phyloP scores from a whole-genome alignment of 2,797 vertebrate genomes.

The Sparus aurata region DNA sequence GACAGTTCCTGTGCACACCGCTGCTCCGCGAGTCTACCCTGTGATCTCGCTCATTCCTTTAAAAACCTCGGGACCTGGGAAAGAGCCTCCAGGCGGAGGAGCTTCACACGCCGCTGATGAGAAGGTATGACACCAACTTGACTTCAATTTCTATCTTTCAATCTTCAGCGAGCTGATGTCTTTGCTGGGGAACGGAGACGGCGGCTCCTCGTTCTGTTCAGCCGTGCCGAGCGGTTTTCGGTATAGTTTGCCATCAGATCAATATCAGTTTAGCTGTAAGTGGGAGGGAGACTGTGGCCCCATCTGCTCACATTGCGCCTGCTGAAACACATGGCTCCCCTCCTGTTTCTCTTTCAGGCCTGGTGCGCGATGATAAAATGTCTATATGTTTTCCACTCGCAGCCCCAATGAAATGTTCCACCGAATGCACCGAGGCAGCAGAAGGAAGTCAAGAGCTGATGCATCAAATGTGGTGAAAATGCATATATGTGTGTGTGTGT shows the following conservation, averaged over 20 bases:
- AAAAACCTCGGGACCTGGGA: conserved; percentile 41
- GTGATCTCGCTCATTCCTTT: conserved; percentile 43
- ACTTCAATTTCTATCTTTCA: conserved; percentile 56
- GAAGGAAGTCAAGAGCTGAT: conserved; percentile 41
- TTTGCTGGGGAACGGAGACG: conserved; percentile 43
- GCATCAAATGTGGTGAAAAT: conserved; percentile 51
- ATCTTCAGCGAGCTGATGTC: conserved; percentile 48
- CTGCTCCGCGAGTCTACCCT: conserved; percentile 27
- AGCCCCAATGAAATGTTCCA: conserved; percentile 33
- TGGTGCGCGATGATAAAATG: conserved; percentile 38
- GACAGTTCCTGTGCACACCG: conserved; percentile 21
- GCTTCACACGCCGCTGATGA: conserved; percentile 53
- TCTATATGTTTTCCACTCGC: conserved; percentile 16
- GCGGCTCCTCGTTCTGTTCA: conserved; percentile 41
- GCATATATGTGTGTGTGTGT: conserved; percentile 10
- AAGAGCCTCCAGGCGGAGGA: conserved; percentile 45
- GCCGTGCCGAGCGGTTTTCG: conserved; percentile 52
- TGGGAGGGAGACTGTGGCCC: conserved; percentile 44
- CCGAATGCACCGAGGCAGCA: conserved; percentile 41
- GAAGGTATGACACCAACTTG: conserved; percentile 56
- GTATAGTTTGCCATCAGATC: conserved; percentile 63
- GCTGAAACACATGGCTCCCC: conserved; percentile 44
- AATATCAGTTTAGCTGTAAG: conserved; percentile 58
- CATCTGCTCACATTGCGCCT: conserved; percentile 54
- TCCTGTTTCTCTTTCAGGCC: conserved; percentile 45